Base-by-base conservation (phyloP, 2,888 invertebrate species). In the Diadegma fenestrale region DNA sequence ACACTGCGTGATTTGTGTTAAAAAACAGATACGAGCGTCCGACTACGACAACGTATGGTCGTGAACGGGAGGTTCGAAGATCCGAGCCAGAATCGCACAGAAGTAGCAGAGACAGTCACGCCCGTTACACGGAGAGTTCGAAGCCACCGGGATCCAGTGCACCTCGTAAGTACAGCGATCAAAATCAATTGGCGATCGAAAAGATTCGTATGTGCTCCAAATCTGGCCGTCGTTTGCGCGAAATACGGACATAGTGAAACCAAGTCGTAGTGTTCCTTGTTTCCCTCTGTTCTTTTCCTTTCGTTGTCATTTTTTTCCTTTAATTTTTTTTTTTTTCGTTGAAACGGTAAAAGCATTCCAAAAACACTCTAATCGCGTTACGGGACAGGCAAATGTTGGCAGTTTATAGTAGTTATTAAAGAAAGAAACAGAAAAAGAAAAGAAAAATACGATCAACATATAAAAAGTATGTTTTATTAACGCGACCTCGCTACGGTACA, bases 31-130 rank as follows among this genome's bases (percentile, higher is more conserved):
- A 94, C 69, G 94, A 93, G 72, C 91, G 93, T 75, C 91, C 92
- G 22, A 90, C 90, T 64, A 87, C 91, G 17, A 85, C 90, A 17
- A 88, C 89, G 8, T 94, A 92, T 71, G 90, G 91, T 10, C 92
- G 94, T 12, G 94, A 94, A 43, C 92, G 94, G 22, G 94, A 94
- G 82, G 92, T 93, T 63, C 91, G 94, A 81, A 90, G 94, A 87
- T 91, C 92, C 10, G 94, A 94, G 3, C 88, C 91, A 2, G 94
- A 94, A 73, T 90, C 91, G 1, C 93, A 94, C 82, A 89, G 93
- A 89, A 92, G 92, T 84, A 92, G 93, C 37, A 88, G 93, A 80
- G 93, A 94, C 69, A 90, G 90, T 78, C 93, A 93, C 72, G 87
- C 92, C 1, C 91, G 94, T 80, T 94, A 93, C 81, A 91, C 90